Base-by-base conservation (phyloP, 1,140 invertebrate genomes). In the Microplitis demolitor region DNA sequence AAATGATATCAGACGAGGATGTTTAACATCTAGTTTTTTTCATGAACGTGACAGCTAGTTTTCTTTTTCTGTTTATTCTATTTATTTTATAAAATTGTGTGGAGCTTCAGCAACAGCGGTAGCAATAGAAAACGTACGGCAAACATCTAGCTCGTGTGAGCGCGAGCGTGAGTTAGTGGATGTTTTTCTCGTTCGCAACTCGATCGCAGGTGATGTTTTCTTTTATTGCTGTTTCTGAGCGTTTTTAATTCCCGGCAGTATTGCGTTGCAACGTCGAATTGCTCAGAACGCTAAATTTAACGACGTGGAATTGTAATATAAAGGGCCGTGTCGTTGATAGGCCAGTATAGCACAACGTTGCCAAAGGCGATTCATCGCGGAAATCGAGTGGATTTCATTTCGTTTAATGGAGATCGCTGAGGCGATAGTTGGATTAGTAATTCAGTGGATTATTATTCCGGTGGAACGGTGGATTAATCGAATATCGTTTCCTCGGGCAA, bases 361-460 rank as follows among this genome's bases (percentile, higher is more conserved):
- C 66, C 53, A 45, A 34, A 68, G 66, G 53, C 56, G 54, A 69
- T 69, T 60, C 58, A 35, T 69, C 64, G 54, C 45, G 58, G 73
- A 71, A 74, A 74, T 74, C 69, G 69, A 74, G 68, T 71, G 24
- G 72, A 62, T 69, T 70, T 64, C 68, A 74, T 74, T 71, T 71
- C 73, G 69, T 74, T 74, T 74, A 74, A 74, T 71, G 69, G 73
- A 71, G 69, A 74, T 77, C 70, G 54, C 9, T 72, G 33, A 61
- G 35, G 53, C 73, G 76, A 74, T 74, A 75, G 76, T 69, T 66
- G 68, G 77, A 78, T 79, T 76, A 77, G 71, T 78, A 77, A 80
- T 80, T 77, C 74, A 77, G 78, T 78, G 71, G 73, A 74, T 78
- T 80, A 80, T 78, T 78, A 71, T 78, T 79, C 73, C 77, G 76